Percentiles rank a stretch among this genome's conserved stretches.
Evolutionary conservation across 2,888 invertebrate species (phyloP).

Genomic region (Meganola albula): DNA sequence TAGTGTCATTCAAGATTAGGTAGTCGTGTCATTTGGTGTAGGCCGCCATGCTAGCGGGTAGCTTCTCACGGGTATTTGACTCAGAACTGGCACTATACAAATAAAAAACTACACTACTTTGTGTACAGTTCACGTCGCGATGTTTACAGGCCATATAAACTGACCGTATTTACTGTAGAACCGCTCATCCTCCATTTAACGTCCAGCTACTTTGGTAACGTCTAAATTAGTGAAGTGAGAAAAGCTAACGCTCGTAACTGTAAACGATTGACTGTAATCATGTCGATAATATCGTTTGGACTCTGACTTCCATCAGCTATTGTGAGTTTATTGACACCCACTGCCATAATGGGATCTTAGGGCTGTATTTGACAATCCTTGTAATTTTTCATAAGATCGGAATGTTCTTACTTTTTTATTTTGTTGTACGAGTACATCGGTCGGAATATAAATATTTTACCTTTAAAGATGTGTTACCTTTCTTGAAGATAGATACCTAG

Average conservation of each 20-base stretch:
- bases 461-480: too few relatives aligned
- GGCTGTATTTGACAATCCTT: conserved; percentile 51
- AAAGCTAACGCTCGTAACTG: conserved; percentile 70
- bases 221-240: conserved; percentile 76
- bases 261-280: conserved; percentile 63
- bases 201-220: conserved; percentile 71
- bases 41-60: conserved; percentile 38
- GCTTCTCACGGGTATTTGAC: conserved; percentile 75
- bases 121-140: conserved; percentile 74
- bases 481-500: too few relatives aligned
- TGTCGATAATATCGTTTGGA: conserved; percentile 66
- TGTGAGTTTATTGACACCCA: conserved; percentile 57
- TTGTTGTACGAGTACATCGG: too few relatives aligned
- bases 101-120: conserved; percentile 69
- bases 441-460: too few relatives aligned
- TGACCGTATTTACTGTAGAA: conserved; percentile 66
- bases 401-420: conserved; percentile 50
- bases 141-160: conserved; percentile 71
- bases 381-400: conserved; percentile 47
- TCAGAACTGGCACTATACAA: conserved; percentile 64
- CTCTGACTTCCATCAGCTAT: conserved; percentile 57
- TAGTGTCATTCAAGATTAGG: conserved; percentile 67
- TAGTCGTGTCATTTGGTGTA: conserved; percentile 24
- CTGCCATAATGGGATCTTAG: conserved; percentile 57
- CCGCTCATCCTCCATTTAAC: conserved; percentile 72